Base-by-base conservation (phyloP, 2,797 vertebrate species). In the Sebastes itinus region DNA sequence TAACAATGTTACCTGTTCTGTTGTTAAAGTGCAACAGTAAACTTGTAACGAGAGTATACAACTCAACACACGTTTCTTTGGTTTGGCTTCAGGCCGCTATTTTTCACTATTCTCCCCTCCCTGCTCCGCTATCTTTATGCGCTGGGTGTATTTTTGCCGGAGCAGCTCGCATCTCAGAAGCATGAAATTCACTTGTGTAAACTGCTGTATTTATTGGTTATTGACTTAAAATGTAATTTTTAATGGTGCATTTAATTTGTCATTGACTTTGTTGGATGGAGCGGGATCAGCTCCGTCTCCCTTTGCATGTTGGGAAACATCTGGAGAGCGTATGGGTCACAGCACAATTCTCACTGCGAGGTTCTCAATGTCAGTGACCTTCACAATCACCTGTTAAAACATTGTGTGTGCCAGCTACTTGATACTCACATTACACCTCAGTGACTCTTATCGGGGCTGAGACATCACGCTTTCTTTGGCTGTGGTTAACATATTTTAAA, bases 241-340 rank as follows among this genome's bases (percentile, higher is more conserved):
- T 61, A 9, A 27, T 27, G 25, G 16, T 58, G 68, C 14, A 18
- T 56, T 23, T 56, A 25, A 32, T 54, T 62, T 54, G 38, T 27
- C 46, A 12, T 28, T 7, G 60, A 23, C 13, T 18, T 58, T 14
- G 35, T 65, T 82, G 77, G 62, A 49, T 55, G 60, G 56, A 69
- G 23, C 28, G 22, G 62, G 56, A n/a, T 87, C 72, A 64, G 54
- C 16, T 66, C 60, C 22, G n/a, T 77, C 74, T 86, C 74, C 49
- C 67, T 78, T 83, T 79, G 54, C 80, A 85, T 84, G 78, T 73
- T 82, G 80, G 58, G 84, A 83, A 91, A 93, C 93, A 94, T 94
- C 92, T 95, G 93, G 87, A 85, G 81, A 88, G 77, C 20, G 55
- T 88, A 88, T 90, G 86, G 87, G 69, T 82, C 81, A 82, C 80